phyloP scores from a whole-genome alignment of 2,797 vertebrate genomes.

The Typhlichthys eigenmanni region DNA sequence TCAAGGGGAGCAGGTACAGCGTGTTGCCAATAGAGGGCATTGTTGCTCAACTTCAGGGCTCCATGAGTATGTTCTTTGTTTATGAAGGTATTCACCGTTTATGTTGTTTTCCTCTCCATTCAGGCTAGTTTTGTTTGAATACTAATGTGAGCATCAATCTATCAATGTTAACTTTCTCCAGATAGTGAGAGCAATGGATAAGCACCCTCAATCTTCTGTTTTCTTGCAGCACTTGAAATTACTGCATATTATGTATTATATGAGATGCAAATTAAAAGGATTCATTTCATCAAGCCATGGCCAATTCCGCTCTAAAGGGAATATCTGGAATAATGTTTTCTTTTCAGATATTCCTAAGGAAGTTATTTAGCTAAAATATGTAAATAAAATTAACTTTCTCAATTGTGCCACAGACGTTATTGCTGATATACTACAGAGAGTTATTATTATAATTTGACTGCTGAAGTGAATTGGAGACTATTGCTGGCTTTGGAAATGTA shows the following conservation, averaged over 20 bases:
- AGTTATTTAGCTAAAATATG: constrained; percentile 48
- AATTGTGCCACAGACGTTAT: constrained; percentile 15
- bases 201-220: constrained; percentile 54
- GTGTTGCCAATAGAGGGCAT: constrained; percentile 82
- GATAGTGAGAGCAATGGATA: constrained; percentile 37
- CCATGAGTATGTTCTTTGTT: constrained; percentile 55
- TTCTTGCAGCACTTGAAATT: constrained; percentile 52
- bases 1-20: constrained; percentile 35
- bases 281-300: constrained; percentile 65
- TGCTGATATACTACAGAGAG: constrained; percentile 7
- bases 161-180: constrained; percentile 42
- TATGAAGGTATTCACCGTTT: constrained; percentile 42
- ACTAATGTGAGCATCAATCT: constrained; percentile 56
- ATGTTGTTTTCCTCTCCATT: constrained; percentile 47
- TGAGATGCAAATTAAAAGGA: constrained; percentile 71
- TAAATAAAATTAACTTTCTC: constrained; percentile 45
- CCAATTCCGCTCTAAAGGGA: constrained; percentile 47
- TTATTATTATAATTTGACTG: constrained; percentile 18
- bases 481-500: neutral
- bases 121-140: constrained; percentile 54
- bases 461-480: constrained; percentile 9
- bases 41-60: constrained; percentile 76
- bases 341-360: constrained; percentile 23
- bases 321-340: constrained; percentile 40
- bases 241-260: constrained; percentile 63